These are phyloP conservation scores for Automeris io DNA, from an alignment of 2,888 invertebrate genomes.

Conservation along the genomic window DNA sequence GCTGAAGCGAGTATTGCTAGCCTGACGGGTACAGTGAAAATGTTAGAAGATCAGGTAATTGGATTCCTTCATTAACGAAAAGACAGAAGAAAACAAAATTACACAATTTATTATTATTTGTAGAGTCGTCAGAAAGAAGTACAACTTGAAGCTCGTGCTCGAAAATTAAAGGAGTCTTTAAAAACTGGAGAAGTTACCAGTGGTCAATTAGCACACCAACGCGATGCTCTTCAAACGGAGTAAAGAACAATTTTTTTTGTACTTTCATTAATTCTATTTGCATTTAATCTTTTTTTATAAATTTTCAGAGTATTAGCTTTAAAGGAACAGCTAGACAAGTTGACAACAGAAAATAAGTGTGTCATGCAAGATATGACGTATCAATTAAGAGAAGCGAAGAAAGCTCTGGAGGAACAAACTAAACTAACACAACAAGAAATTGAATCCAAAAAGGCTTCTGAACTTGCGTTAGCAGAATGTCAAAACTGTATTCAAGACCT, in stretches of 20 bases:
- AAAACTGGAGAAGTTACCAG: constrained; percentile 63
- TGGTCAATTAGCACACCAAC: constrained; percentile 51
- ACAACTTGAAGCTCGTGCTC: constrained; percentile 59
- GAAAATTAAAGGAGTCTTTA: constrained; percentile 61
- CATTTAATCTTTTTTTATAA: not conserved
- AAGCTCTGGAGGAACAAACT: constrained; percentile 38
- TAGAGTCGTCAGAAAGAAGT: constrained; percentile 65
- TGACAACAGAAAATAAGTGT: constrained; percentile 41
- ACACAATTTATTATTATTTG: constrained; percentile 3
- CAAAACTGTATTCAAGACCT: constrained; percentile 41
- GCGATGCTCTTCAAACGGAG: constrained; percentile 53
- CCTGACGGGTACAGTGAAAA: constrained; percentile 59
- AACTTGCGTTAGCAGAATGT: constrained; percentile 34
- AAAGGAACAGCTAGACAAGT: constrained; percentile 48
- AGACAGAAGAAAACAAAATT: not conserved
- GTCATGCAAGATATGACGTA: constrained; percentile 39
- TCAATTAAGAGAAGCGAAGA: constrained; percentile 43
- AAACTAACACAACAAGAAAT: constrained; percentile 31
- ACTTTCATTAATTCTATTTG: not conserved
- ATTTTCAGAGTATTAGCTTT: constrained; percentile 40
- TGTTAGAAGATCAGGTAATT: constrained; percentile 61
- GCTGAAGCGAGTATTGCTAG: constrained; percentile 60
- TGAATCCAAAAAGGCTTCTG: constrained; percentile 33
- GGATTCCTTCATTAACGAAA: not conserved
- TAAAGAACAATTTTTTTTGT: constrained; percentile 23